phyloP scores from a whole-genome alignment of 2,797 vertebrate genomes.

The Notolepis coatsorum region DNA sequence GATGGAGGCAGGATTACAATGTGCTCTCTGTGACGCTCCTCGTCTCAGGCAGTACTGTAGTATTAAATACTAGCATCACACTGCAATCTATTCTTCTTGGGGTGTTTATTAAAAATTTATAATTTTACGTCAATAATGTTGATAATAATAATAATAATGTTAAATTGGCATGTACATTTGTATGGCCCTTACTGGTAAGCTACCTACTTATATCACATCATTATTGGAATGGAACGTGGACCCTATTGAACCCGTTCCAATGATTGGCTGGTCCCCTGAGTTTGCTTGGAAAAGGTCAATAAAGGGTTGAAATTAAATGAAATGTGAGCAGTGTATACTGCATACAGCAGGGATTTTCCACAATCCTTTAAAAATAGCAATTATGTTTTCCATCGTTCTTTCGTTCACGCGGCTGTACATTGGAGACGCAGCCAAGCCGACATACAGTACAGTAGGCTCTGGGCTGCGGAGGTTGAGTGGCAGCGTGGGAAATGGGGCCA shows the following conservation, averaged over 20 bases:
- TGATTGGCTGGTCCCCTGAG: too few species aligned
- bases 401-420: too few species aligned
- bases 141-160: too few species aligned
- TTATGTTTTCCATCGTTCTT: neutral
- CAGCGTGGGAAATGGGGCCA: constrained; percentile 51
- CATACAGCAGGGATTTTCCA: neutral
- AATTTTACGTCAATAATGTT: neutral
- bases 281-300: too few species aligned
- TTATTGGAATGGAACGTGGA: too few species aligned
- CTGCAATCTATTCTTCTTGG: neutral
- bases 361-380: neutral
- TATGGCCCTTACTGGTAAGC: too few species aligned
- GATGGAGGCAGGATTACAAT: neutral
- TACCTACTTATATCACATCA: too few species aligned
- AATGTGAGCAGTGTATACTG: too few species aligned
- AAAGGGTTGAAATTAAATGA: too few species aligned
- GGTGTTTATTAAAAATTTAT: too few species aligned
- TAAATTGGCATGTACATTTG: too few species aligned
- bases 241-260: too few species aligned
- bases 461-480: constrained; percentile 24
- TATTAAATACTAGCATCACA: neutral
- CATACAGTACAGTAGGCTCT: constrained; percentile 17
- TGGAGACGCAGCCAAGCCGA: constrained; percentile 41
- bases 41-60: neutral
- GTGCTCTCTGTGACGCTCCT: neutral